Percentiles rank a stretch among this genome's conserved stretches.
Evolutionary conservation across 2,888 invertebrate species (phyloP).

Genomic region (Drosophila mayaguana): DNA sequence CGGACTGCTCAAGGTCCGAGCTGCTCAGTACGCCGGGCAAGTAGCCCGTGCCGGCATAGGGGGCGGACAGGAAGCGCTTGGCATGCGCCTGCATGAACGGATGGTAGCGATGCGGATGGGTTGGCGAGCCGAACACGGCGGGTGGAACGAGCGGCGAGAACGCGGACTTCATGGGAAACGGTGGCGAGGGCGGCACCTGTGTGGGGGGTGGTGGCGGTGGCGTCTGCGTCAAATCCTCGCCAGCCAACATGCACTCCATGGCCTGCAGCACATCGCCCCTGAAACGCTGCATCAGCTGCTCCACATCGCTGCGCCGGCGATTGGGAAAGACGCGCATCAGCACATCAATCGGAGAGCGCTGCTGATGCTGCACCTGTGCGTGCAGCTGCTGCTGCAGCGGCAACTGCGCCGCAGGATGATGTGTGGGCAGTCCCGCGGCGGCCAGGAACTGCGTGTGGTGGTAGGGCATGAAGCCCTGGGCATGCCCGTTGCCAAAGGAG

Average conservation of each 20-base stretch:
- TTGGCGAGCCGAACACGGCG: constrained; percentile 83
- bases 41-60: constrained; percentile 93
- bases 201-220: constrained; percentile 85
- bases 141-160: constrained; percentile 90
- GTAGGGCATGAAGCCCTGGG: constrained; percentile 86
- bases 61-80: constrained; percentile 92
- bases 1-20: constrained; percentile 84
- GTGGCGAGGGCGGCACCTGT: constrained; percentile 83
- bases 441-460: constrained; percentile 84
- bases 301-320: constrained; percentile 93
- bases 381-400: constrained; percentile 63
- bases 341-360: constrained; percentile 94
- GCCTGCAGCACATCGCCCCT: constrained; percentile 96
- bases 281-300: constrained; percentile 92
- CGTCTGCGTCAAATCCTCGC: constrained; percentile 85
- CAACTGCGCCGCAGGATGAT: constrained; percentile 65
- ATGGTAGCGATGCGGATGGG: constrained; percentile 84
- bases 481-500: constrained; percentile 81
- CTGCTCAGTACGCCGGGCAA: constrained; percentile 90
- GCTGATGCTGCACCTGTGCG: constrained; percentile 69
- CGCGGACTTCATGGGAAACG: constrained; percentile 87
- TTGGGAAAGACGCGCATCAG: constrained; percentile 95
- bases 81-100: constrained; percentile 87
- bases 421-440: constrained; percentile 77
- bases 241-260: constrained; percentile 95